Conservation (phyloP, 2,888 invertebrate genomes). For the Luperina testacea region DNA sequence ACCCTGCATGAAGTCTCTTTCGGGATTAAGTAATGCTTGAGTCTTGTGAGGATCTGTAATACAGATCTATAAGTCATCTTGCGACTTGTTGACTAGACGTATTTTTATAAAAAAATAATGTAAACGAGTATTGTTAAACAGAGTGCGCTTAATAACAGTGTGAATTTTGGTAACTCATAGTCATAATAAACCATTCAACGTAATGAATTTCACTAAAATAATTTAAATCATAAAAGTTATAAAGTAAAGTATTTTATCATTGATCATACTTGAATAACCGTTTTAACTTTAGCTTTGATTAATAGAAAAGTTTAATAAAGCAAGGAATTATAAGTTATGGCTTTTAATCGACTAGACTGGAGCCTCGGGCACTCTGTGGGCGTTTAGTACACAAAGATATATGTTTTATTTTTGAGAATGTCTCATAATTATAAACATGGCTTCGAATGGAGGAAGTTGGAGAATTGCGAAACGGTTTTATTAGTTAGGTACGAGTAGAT, state of each 20-base stretch:
- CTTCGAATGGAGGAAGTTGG: constrained; percentile 37
- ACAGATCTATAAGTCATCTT: neutral
- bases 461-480: constrained; percentile 32
- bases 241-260: constrained; percentile 18
- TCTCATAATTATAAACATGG: constrained; percentile 54
- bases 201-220: neutral
- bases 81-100: neutral
- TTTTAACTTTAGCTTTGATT: constrained; percentile 42
- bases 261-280: constrained; percentile 41
- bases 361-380: constrained; percentile 48
- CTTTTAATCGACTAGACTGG: constrained; percentile 35
- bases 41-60: neutral
- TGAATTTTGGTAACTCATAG: neutral
- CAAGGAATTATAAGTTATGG: constrained; percentile 44
- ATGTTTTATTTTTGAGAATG: constrained; percentile 44
- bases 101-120: neutral
- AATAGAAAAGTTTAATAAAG: constrained; percentile 56
- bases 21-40: neutral
- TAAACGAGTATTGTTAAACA: neutral
- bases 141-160: neutral
- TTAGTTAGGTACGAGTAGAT: neutral
- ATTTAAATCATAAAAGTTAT: constrained; percentile 21
- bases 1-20: neutral
- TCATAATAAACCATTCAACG: neutral
- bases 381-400: constrained; percentile 1